Evolutionary conservation across 2,113 vertebrate genomes (phyloP).

Genomic region (Bungarus multicinctus): DNA sequence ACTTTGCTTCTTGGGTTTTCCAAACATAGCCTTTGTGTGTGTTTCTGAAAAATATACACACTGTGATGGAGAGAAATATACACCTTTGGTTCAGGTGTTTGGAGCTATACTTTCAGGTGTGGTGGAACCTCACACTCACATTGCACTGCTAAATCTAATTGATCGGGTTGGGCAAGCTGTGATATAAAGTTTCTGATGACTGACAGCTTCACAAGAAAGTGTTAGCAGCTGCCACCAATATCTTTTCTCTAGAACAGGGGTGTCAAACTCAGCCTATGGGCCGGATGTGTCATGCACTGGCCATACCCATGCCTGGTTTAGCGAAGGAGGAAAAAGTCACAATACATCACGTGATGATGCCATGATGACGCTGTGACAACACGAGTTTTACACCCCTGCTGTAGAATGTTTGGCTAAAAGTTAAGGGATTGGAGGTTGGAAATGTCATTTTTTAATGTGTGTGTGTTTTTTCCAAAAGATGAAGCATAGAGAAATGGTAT

Average conservation of each 20-base stretch:
- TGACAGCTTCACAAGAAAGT: slow-evolving; percentile 28
- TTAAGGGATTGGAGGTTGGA: background rate
- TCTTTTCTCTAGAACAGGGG: background rate
- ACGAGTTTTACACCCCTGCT: too few relatives aligned
- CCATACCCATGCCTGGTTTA: too few relatives aligned
- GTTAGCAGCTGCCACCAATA: background rate
- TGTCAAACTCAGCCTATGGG: too few relatives aligned
- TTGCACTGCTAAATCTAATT: slow-evolving; percentile 10
- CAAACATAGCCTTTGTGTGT: background rate
- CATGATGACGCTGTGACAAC: too few relatives aligned
- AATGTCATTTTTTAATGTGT: background rate
- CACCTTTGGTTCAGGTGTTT: slow-evolving; percentile 2
- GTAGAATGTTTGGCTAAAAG: background rate
- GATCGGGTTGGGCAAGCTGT: slow-evolving; percentile 21
- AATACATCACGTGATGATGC: too few relatives aligned
- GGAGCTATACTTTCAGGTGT: background rate
- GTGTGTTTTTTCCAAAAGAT: background rate
- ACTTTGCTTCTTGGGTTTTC: slow-evolving; percentile 3
- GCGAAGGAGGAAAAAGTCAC: too few relatives aligned
- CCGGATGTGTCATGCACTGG: too few relatives aligned
- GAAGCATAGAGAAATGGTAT: background rate
- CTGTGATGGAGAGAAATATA: slow-evolving; percentile 11
- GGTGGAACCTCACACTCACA: background rate
- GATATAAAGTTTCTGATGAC: slow-evolving; percentile 13
- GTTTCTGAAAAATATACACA: slow-evolving; percentile 29